These are phyloP conservation scores for Porites lobata DNA, from an alignment of 92 coral and sea anemone species.

Conservation along the genomic window DNA sequence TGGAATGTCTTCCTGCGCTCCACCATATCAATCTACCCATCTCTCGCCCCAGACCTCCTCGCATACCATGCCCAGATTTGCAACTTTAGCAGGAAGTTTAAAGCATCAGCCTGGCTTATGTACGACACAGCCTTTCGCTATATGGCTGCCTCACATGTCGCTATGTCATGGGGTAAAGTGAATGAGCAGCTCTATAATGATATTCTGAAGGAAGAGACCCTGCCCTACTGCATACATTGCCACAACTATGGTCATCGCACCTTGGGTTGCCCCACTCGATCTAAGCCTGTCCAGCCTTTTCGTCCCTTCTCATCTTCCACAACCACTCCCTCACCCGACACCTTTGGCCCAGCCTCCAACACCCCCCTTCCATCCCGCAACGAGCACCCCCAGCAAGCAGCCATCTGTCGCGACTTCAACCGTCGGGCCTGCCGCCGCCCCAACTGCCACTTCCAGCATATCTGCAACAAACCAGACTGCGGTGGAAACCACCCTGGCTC, in stretches of 20 bases:
- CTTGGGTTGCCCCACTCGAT: neutral
- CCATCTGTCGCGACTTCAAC: constrained; percentile 10
- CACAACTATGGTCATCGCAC: constrained; percentile 11
- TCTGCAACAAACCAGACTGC: no score
- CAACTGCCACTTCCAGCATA: constrained; percentile 26
- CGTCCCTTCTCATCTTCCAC: no score
- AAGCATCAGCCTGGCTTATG: constrained; percentile 8
- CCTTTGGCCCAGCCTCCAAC: no score
- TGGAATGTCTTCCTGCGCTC: no score
- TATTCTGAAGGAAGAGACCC: no score
- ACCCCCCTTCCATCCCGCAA: no score
- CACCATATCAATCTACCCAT: neutral
- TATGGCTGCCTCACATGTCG: neutral
- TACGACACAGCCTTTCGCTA: no score
- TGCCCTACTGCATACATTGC: constrained; percentile 18
- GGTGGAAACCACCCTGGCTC: no score
- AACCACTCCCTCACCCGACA: no score
- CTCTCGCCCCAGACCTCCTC: constrained; percentile 31
- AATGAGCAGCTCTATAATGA: neutral
- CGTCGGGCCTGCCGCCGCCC: constrained; percentile 19
- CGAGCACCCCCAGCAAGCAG: neutral
- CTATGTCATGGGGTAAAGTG: neutral
- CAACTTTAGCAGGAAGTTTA: constrained; percentile 18
- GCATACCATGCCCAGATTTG: constrained; percentile 8
- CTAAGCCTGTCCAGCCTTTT: constrained; percentile 17